phyloP scores from a whole-genome alignment of 2,113 vertebrate genomes.

The Pomatorhinus ruficollis region DNA sequence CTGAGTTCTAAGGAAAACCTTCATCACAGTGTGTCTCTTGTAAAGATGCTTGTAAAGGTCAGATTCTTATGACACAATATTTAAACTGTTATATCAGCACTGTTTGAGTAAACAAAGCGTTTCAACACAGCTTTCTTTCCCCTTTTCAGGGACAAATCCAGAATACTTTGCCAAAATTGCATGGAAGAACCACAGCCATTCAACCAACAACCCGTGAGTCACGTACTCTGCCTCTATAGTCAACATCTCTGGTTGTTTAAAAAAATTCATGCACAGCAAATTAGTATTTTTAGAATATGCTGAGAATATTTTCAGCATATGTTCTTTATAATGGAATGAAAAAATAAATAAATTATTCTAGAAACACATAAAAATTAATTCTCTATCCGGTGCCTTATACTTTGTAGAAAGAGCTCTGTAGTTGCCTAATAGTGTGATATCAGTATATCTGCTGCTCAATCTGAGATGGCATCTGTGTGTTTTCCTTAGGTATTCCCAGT shows the following conservation, averaged over 20 bases:
- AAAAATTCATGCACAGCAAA: neutral
- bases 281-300: neutral
- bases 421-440: neutral
- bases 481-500: slow-evolving; percentile 88
- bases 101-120: neutral
- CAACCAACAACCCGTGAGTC: slow-evolving; percentile 94
- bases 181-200: slow-evolving; percentile 98
- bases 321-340: neutral
- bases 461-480: neutral
- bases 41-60: neutral
- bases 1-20: neutral
- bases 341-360: neutral
- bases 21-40: neutral
- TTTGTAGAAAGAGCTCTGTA: neutral
- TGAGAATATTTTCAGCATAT: neutral
- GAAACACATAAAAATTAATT: neutral
- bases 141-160: slow-evolving; percentile 84
- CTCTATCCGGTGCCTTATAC: neutral
- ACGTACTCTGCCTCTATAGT: neutral
- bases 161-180: slow-evolving; percentile 98
- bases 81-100: neutral
- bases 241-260: neutral
- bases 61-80: neutral
- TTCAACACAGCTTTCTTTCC: neutral
- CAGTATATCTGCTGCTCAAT: neutral